These are phyloP conservation scores for Microchirus variegatus DNA, from an alignment of 2,797 vertebrate species.

Conservation along the genomic window DNA sequence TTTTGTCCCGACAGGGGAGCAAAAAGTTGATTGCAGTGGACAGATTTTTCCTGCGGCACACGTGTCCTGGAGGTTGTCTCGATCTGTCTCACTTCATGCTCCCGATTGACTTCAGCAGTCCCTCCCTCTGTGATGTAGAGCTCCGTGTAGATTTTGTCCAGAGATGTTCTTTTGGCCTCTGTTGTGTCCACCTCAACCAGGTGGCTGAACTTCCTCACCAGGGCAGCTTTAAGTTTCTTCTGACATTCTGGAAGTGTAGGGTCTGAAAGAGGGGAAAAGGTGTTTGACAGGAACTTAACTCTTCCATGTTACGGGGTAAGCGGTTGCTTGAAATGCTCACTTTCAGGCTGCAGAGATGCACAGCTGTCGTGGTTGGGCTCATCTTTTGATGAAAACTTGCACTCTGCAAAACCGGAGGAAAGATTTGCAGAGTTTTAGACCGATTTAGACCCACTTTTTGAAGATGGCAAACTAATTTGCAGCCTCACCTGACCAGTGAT, in stretches of 20 bases:
- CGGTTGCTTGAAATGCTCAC: constrained; percentile 32
- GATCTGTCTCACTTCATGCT: constrained; percentile 71
- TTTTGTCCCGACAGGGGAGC: constrained; percentile 13
- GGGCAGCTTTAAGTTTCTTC: constrained; percentile 41
- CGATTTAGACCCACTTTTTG: too few relatives aligned
- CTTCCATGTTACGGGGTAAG: neutral
- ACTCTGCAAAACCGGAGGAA: constrained; percentile 30
- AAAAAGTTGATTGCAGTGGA: constrained; percentile 67
- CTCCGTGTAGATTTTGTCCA: constrained; percentile 70
- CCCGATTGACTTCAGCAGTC: constrained; percentile 49
- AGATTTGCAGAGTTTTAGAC: neutral
- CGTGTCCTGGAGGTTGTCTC: constrained; percentile 44
- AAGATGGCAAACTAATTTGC: too few relatives aligned
- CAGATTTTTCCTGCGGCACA: constrained; percentile 49
- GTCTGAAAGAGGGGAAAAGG: constrained; percentile 28
- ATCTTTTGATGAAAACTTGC: constrained; percentile 7
- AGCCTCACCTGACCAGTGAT: too few relatives aligned
- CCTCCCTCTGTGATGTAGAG: constrained; percentile 68
- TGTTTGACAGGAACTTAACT: neutral
- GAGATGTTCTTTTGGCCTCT: constrained; percentile 23
- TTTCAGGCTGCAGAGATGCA: neutral
- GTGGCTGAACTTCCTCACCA: constrained; percentile 55
- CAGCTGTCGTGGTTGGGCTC: neutral
- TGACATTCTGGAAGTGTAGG: constrained; percentile 36
- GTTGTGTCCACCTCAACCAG: constrained; percentile 33